Base-by-base conservation (phyloP, 2,113 vertebrate genomes). In the Falco punctatus region DNA sequence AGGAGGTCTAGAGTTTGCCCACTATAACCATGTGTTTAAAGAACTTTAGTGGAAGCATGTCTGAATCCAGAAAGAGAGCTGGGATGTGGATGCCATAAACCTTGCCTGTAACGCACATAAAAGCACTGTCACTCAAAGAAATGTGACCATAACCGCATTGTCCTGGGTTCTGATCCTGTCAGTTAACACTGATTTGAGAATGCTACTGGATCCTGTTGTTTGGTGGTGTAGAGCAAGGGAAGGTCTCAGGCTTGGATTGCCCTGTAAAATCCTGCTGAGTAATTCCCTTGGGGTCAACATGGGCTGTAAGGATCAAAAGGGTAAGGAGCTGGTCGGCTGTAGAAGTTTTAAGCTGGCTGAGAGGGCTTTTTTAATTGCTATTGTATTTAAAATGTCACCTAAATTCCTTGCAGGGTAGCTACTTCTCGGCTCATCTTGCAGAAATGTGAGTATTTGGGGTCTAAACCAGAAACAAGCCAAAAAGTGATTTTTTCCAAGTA, bases 11-110 rank as follows among this genome's bases (percentile, higher is more conserved):
- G n/a, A 82, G 10, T 12, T 26, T 83, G 4, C 16, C 21, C 3
- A 6, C 15, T 33, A 16, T 30, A 55, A 16, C 5, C 5, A 10
- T 1, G 1, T 11, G 5, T 26, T 81, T 73, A 58, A 87, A 46
- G 62, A 73, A 78, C 5, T 72, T 52, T 22, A 2, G 10, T 27
- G 13, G 14, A 84, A 74, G 5, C 2, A 7, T 11, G 1, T 15
- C 58, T 61, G 42, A n/a, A 52, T 73, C 28, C 4, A 1, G 4
- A 16, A 18, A 3, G 21, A 20, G 1, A n/a, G 0, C 4, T 65
- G 30, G 11, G 24, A 24, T 35, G 11, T 30, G 46, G 81, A 54
- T 24, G 7, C 3, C 13, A 8, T 35, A 15, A 11, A 38, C n/a
- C 18, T 35, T 33, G 16, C 26, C 38, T 40, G 8, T 28, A 51